phyloP scores from a whole-genome alignment of 2,888 invertebrate genomes.

The Linnaemya tessellans region DNA sequence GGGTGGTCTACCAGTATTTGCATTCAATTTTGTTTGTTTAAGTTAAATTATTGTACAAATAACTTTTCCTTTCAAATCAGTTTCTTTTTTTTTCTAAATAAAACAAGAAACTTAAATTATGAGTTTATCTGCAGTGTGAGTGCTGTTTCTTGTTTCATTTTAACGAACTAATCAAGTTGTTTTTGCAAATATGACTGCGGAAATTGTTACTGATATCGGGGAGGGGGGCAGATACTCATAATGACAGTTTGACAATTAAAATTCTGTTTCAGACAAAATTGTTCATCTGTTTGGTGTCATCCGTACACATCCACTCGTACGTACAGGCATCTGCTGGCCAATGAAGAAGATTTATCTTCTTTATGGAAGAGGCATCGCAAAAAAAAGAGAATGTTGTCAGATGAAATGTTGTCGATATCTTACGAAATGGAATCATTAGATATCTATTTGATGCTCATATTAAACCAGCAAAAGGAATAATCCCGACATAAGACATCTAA shows the following conservation, averaged over 20 bases:
- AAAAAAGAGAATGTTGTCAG: constrained; percentile 55
- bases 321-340: constrained; percentile 30
- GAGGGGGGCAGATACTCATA: not conserved
- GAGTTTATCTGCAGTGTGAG: not conserved
- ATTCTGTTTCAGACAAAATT: not conserved
- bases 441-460: constrained; percentile 16
- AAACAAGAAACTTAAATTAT: not conserved
- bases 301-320: not conserved
- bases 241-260: not conserved
- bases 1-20: constrained; percentile 33
- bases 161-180: constrained; percentile 39
- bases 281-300: constrained; percentile 23
- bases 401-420: constrained; percentile 17
- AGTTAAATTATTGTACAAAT: not conserved
- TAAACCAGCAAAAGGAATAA: constrained; percentile 25
- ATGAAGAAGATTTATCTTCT: constrained; percentile 54
- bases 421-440: constrained; percentile 51
- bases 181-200: constrained; percentile 30
- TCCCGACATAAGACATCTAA: constrained; percentile 8
- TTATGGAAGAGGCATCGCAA: not conserved
- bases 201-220: constrained; percentile 19
- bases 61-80: constrained; percentile 5
- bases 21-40: not conserved
- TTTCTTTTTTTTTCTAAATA: not conserved
- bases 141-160: not conserved